Conservation (phyloP, 2,888 invertebrate genomes). For the Acheta domesticus region DNA sequence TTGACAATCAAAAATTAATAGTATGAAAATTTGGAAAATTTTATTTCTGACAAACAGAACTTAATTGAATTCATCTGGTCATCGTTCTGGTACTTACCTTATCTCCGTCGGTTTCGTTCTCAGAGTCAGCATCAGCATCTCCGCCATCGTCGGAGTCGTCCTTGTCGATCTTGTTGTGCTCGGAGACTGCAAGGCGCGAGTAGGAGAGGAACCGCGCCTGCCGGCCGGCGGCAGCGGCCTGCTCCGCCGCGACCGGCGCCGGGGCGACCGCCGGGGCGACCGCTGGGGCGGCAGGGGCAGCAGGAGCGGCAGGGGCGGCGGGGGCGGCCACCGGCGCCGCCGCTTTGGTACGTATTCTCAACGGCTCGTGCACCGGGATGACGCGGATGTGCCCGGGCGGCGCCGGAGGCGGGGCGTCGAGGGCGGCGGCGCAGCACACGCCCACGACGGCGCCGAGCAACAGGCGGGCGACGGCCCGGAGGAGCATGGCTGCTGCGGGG, state of each 20-base stretch:
- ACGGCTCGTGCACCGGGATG: not conserved
- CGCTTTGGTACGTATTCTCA: not conserved
- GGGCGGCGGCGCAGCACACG: not conserved
- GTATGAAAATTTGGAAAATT: too few species aligned
- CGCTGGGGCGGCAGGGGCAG: too few species aligned
- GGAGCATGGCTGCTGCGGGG: conserved; percentile 4
- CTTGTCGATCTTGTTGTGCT: conserved; percentile 2
- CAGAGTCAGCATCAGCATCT: not conserved
- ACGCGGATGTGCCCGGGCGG: not conserved
- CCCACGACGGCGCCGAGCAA: not conserved
- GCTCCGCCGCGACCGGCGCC: not conserved
- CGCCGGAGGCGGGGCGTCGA: not conserved
- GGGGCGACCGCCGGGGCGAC: not conserved
- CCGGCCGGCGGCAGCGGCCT: not conserved
- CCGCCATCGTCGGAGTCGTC: not conserved
- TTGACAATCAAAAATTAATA: too few species aligned
- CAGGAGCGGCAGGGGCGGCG: too few species aligned
- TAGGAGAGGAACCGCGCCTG: not conserved
- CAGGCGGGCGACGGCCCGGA: not conserved
- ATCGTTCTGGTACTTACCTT: conserved; percentile 26
- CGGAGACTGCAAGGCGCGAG: not conserved
- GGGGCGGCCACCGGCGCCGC: not conserved
- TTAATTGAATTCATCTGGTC: too few species aligned
- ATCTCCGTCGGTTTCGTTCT: not conserved
- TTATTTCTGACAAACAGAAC: too few species aligned